Base-by-base conservation (phyloP, 2,888 invertebrate species). In the Copidosoma aretas region DNA sequence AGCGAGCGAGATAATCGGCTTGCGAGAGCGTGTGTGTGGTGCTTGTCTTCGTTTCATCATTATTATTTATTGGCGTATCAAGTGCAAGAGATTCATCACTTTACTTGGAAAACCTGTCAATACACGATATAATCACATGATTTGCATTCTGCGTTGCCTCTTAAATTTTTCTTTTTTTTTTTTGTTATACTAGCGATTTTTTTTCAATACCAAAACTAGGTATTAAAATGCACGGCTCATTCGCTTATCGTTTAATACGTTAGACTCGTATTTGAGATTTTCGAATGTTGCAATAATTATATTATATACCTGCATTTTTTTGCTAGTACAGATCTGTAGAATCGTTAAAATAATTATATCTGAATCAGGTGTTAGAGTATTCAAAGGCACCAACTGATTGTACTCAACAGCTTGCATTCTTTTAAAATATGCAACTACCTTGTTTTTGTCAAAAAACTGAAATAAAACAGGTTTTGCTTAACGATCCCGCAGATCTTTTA, bases 61-160 rank as follows among this genome's bases (percentile, higher is more conserved):
- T 57, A 61, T 60, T 53, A 68, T 60, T 53, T 71, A 64, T 64
- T 63, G 54, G 64, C 64, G 64, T 60, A 65, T 63, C 65, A 62
- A 69, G 69, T 60, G 66, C 77, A 78, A 80, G 82, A 79, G 79
- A 79, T 80, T 77, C 80, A 75, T 77, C 78, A 76, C 77, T 82
- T 32, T 82, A 82, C 77, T 83, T 83, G 81, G 82, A 79, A 82
- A 83, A 82, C 82, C 82, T 83, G 82, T 82, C 78, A 81, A 83
- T 79, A 79, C 73, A 82, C 76, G 81, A 79, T 75, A 77, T 75
- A 77, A 81, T 80, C 74, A 78, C 73, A 75, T 79, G 76, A 75
- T 79, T 78, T 72, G 57, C 60, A 57, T 67, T 69, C 68, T 68
- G 25, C 51, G 52, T 59, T 39, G 65, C 53, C 52, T 66, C 61